Evolutionary conservation across 2,888 invertebrate species (phyloP).

Genomic region (Ennomos quercinarius): DNA sequence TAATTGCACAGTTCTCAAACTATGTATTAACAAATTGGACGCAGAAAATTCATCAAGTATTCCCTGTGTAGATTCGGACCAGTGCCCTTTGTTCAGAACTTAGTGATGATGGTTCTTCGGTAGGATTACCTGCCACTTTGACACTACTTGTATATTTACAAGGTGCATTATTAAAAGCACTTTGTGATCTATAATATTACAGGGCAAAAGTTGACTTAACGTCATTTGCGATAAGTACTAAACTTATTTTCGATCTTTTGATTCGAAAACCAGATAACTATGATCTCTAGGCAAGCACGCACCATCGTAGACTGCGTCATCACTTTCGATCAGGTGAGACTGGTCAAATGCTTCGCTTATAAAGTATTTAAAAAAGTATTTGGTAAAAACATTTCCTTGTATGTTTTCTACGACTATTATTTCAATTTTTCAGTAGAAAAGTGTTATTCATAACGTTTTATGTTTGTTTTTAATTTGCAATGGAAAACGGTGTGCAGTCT

Average conservation of each 20-base stretch:
- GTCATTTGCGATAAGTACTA: no score
- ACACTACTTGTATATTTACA: constrained; percentile 22
- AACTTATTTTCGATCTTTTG: no score
- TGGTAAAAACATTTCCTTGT: no score
- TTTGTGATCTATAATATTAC: neutral
- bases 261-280: no score
- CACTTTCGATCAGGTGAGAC: no score
- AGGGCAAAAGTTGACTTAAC: neutral
- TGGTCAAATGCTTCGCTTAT: no score
- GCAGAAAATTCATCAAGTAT: constrained; percentile 14
- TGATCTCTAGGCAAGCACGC: no score
- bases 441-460: neutral
- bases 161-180: constrained; percentile 10
- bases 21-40: constrained; percentile 1
- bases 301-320: no score
- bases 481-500: constrained; percentile 11
- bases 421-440: no score
- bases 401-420: no score
- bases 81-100: constrained; percentile 24
- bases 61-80: constrained; percentile 15
- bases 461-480: constrained; percentile 23
- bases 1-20: neutral
- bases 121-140: constrained; percentile 18
- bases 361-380: no score
- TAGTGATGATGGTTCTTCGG: constrained; percentile 10